Percentiles rank a stretch among this genome's conserved stretches.
These are phyloP conservation scores for Camptogramma bilineatum DNA, from an alignment of 2,888 invertebrate species.

Conservation along the genomic window DNA sequence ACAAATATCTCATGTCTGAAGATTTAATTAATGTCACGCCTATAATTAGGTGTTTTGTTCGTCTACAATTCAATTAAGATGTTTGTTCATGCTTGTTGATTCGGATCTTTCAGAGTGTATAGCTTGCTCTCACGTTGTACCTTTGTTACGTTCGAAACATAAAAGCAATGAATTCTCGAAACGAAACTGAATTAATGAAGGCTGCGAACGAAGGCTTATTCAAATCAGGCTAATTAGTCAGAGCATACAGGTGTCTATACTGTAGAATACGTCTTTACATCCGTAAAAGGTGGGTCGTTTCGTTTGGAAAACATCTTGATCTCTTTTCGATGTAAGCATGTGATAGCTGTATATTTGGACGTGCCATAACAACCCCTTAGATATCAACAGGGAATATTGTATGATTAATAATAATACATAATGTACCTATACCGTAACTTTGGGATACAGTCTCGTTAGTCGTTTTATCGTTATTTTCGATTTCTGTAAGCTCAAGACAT, in stretches of 20 bases:
- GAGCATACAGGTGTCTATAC: slow-evolving; percentile 40
- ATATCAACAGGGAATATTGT: too few species aligned
- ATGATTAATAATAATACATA: too few species aligned
- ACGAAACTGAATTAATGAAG: slow-evolving; percentile 55
- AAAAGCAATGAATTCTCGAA: slow-evolving; percentile 46
- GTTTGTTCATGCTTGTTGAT: background rate
- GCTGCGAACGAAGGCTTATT: slow-evolving; percentile 56
- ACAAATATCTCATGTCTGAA: background rate
- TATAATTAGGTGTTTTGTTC: background rate
- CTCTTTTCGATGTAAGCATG: background rate
- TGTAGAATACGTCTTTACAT: slow-evolving; percentile 21
- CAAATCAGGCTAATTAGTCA: slow-evolving; percentile 63
- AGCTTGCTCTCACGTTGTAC: slow-evolving; percentile 17
- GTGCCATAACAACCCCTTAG: too few species aligned
- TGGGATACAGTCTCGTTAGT: too few species aligned
- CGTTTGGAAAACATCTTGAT: background rate
- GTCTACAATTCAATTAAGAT: background rate
- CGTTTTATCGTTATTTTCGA: too few species aligned
- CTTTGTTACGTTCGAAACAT: slow-evolving; percentile 23
- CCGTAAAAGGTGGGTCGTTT: background rate
- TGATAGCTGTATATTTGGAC: background rate
- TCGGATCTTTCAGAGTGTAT: background rate
- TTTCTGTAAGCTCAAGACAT: too few species aligned
- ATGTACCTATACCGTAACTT: too few species aligned
- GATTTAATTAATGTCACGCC: slow-evolving; percentile 3